Conservation (phyloP, 2,888 invertebrate species). For the Cerastoderma edule region DNA sequence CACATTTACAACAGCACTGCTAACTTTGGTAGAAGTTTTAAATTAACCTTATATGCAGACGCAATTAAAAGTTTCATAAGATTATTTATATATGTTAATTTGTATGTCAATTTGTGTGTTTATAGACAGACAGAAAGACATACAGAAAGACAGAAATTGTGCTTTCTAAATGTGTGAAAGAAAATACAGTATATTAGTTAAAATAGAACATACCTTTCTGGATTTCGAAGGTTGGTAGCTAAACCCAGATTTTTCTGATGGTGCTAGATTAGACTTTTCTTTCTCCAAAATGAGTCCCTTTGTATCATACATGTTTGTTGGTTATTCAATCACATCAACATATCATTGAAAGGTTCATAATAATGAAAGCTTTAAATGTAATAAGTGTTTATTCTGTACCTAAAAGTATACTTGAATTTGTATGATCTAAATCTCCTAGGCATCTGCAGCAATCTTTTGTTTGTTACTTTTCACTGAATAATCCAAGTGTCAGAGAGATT, state of each 20-base stretch:
- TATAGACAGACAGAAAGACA: too few relatives aligned
- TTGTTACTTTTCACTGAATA: not conserved
- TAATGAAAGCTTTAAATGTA: not conserved
- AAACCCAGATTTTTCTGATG: constrained; percentile 48
- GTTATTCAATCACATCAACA: not conserved
- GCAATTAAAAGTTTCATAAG: too few relatives aligned
- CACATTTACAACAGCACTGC: too few relatives aligned
- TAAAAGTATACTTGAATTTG: not conserved
- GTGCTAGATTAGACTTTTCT: constrained; percentile 50
- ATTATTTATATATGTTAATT: not conserved
- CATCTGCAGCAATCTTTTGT: not conserved
- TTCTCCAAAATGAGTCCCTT: constrained; percentile 45
- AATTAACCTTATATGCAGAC: too few relatives aligned
- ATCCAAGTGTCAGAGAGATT: not conserved
- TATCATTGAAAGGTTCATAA: not conserved
- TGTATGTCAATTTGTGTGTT: not conserved
- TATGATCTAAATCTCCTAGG: not conserved
- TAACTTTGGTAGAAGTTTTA: too few relatives aligned
- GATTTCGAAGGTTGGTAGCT: constrained; percentile 30
- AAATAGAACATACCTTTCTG: constrained; percentile 38
- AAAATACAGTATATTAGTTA: too few relatives aligned
- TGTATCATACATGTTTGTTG: constrained; percentile 49
- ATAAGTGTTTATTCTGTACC: not conserved
- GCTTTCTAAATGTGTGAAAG: not conserved
- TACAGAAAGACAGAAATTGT: too few relatives aligned